These are phyloP conservation scores for Otus sunia DNA, from an alignment of 2,113 vertebrate species.

Conservation along the genomic window DNA sequence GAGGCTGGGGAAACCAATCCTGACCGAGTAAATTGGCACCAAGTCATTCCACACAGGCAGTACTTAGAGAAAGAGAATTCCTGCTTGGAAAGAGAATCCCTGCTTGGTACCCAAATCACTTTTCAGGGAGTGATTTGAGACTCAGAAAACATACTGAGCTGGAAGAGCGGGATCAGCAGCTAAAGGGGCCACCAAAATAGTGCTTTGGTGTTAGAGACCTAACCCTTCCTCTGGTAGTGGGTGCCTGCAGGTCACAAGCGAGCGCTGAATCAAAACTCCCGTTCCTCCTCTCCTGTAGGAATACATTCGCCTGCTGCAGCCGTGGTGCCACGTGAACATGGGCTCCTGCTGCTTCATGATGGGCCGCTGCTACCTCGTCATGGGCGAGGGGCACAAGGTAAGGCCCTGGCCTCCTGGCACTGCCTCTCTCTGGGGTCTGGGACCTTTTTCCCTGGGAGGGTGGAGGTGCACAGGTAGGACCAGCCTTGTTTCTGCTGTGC, in stretches of 20 bases:
- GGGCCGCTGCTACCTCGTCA: constrained; percentile 90
- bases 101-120: too few species aligned
- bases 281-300: constrained; percentile 73
- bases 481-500: neutral
- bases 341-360: constrained; percentile 93
- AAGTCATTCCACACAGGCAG: too few species aligned
- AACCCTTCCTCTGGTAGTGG: neutral
- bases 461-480: neutral
- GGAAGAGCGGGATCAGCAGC: neutral
- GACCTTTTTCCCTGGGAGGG: neutral
- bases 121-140: too few species aligned
- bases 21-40: neutral
- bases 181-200: neutral
- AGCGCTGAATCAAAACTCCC: rapidly evolving
- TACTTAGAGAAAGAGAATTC: too few species aligned
- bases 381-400: constrained; percentile 94
- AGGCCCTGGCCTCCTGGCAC: neutral
- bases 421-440: neutral
- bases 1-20: neutral
- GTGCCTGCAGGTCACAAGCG: rapidly evolving
- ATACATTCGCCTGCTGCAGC: constrained; percentile 86
- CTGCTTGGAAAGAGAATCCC: too few species aligned
- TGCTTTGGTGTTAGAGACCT: neutral
- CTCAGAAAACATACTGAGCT: rapidly evolving
- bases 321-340: constrained; percentile 93